Percentiles rank a stretch among this genome's conserved stretches.
Conservation (phyloP, 2,888 invertebrate species). For the Sarcophaga subvicina region DNA sequence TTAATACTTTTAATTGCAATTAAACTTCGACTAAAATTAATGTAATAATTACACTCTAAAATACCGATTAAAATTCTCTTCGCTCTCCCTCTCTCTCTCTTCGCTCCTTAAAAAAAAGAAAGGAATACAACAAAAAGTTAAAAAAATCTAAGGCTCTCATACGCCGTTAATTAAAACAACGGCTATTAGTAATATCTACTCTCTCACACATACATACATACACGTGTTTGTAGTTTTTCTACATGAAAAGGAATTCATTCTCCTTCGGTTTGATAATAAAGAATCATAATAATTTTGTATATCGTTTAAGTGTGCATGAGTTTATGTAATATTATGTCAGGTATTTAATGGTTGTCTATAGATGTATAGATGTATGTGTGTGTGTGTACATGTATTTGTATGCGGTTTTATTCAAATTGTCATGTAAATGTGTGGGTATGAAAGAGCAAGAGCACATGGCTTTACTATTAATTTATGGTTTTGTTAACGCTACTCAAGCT, state of each 20-base stretch:
- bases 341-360: not conserved
- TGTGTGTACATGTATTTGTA: not conserved
- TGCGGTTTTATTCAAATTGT: not conserved
- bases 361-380: no score
- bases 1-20: conserved; percentile 68
- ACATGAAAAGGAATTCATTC: no score
- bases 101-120: not conserved
- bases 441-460: not conserved
- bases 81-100: not conserved
- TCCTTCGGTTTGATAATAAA: not conserved
- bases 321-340: not conserved
- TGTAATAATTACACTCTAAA: not conserved
- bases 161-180: not conserved
- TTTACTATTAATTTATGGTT: no score
- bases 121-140: not conserved
- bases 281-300: not conserved
- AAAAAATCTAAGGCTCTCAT: not conserved
- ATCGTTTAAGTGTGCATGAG: not conserved
- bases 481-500: no score
- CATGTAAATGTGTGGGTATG: not conserved
- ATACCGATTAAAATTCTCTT: no score
- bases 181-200: not conserved
- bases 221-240: not conserved
- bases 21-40: conserved; percentile 47
- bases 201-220: not conserved